Evolutionary conservation across 2,888 invertebrate genomes (phyloP).

Genomic region (Euzophera pinguis): DNA sequence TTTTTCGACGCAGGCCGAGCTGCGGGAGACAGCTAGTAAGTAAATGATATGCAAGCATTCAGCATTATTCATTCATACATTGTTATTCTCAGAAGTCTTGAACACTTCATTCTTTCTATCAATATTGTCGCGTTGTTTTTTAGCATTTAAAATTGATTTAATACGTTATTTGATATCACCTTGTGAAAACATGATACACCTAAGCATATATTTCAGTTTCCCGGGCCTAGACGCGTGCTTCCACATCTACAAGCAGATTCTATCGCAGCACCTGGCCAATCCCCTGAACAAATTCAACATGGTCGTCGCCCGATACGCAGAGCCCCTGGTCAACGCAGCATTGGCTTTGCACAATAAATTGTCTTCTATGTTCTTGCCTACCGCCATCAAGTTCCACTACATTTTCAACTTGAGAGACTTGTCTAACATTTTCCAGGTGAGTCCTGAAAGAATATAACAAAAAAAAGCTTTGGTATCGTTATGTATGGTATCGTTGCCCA

Average conservation of each 20-base stretch:
- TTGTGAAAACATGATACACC: neutral
- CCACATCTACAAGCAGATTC: constrained; percentile 91
- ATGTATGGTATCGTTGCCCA: too few species aligned
- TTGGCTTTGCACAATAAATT: constrained; percentile 88
- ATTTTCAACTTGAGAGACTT: constrained; percentile 95
- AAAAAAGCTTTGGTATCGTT: too few species aligned
- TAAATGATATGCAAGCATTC: too few species aligned
- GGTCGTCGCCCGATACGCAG: constrained; percentile 79
- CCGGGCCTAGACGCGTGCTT: constrained; percentile 89
- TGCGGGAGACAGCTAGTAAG: too few species aligned
- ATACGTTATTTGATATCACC: too few species aligned
- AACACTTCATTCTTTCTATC: too few species aligned
- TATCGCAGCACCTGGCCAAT: constrained; percentile 86
- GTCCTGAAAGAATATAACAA: neutral
- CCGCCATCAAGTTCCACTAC: constrained; percentile 97
- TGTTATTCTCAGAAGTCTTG: too few species aligned
- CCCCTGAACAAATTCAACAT: constrained; percentile 84
- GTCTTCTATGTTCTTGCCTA: constrained; percentile 89
- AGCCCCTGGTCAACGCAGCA: constrained; percentile 84
- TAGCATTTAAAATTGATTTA: too few species aligned
- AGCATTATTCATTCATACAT: too few species aligned
- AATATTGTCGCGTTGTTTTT: too few species aligned
- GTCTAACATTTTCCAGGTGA: constrained; percentile 95
- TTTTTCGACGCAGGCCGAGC: too few species aligned
- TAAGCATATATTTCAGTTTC: constrained; percentile 78